Conservation (phyloP, 2,797 vertebrate genomes). For the Florisuga fusca region DNA sequence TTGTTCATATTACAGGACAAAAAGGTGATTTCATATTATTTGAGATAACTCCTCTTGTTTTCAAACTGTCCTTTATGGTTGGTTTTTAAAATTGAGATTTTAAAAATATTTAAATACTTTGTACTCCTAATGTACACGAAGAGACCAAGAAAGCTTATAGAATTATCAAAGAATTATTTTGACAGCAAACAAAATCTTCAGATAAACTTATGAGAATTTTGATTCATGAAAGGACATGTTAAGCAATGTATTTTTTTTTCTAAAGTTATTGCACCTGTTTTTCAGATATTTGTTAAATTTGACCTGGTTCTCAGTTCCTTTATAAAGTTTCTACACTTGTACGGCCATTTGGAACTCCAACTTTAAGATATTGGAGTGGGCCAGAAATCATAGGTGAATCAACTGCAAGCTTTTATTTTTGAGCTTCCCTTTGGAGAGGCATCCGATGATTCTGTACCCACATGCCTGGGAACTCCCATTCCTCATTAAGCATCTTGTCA, state of each 20-base stretch:
- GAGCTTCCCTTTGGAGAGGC: background rate
- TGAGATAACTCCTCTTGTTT: background rate
- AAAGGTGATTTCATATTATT: background rate
- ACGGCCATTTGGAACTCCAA: background rate
- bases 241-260: background rate
- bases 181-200: background rate
- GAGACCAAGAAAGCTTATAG: background rate
- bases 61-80: background rate
- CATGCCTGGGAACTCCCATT: background rate
- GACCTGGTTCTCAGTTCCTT: background rate
- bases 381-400: background rate
- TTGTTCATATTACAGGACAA: background rate
- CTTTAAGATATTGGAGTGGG: background rate
- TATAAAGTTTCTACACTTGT: background rate
- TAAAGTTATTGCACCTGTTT: background rate
- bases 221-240: background rate
- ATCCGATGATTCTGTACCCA: background rate
- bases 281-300: background rate
- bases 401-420: conserved; percentile 9
- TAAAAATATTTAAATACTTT: background rate
- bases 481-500: background rate
- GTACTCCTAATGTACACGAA: background rate
- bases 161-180: background rate
- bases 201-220: background rate
- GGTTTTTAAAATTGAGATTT: background rate